A percentile compares a stretch with the other conserved stretches of the same genome.
phyloP scores from a whole-genome alignment of 1,140 invertebrate species.

The Dreissena rostriformis region DNA sequence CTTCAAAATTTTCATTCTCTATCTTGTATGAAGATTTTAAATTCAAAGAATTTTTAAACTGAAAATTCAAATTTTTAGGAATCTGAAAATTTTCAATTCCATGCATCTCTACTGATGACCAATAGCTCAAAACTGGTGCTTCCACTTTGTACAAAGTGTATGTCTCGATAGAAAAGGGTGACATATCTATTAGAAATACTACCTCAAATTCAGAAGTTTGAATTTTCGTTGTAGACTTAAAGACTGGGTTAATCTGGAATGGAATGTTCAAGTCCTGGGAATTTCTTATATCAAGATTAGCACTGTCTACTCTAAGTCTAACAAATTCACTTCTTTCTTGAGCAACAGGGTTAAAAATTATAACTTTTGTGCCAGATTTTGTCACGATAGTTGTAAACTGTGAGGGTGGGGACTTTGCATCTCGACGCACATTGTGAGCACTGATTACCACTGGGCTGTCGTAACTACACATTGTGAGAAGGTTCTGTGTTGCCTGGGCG shows the following conservation, averaged over 20 bases:
- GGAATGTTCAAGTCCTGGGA: conserved; percentile 64
- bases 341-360: conserved; percentile 73
- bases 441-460: conserved; percentile 63
- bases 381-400: conserved; percentile 58
- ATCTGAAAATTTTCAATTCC: conserved; percentile 64
- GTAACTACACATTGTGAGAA: conserved; percentile 67
- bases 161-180: conserved; percentile 67
- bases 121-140: conserved; percentile 37
- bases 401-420: conserved; percentile 49
- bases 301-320: conserved; percentile 62
- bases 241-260: conserved; percentile 74
- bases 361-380: conserved; percentile 61
- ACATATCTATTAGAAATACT: conserved; percentile 69
- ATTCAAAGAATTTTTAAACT: conserved; percentile 45
- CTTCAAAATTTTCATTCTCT: conserved; percentile 69
- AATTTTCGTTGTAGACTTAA: conserved; percentile 64
- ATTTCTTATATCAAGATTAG: conserved; percentile 61
- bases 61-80: conserved; percentile 62
- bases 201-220: conserved; percentile 67
- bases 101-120: conserved; percentile 64
- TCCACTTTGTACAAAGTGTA: conserved; percentile 61
- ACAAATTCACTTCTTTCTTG: conserved; percentile 69
- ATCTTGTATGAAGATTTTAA: conserved; percentile 54
- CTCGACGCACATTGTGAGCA: conserved; percentile 59
- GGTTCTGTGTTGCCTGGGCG: conserved; percentile 59